Evolutionary conservation across 2,888 invertebrate species (phyloP).

Genomic region (Volucella bombylans): DNA sequence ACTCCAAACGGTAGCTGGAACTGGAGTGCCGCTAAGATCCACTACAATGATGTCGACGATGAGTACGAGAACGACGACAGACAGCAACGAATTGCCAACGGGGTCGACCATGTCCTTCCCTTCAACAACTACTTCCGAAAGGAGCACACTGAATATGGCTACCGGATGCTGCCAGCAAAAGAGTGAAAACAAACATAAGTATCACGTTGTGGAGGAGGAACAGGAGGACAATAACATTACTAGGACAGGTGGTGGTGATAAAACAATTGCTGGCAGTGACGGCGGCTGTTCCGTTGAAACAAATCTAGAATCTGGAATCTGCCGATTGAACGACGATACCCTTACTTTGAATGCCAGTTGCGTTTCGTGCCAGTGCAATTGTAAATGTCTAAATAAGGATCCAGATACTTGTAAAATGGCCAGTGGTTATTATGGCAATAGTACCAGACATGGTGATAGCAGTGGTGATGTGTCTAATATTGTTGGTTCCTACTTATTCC

Average conservation of each 20-base stretch:
- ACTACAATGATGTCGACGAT: conserved; percentile 7
- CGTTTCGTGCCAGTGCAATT: conserved; percentile 67
- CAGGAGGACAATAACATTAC: conserved; percentile 1
- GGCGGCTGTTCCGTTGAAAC: conserved; percentile 46
- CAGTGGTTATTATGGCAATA: conserved; percentile 5
- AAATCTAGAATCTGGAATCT: conserved; percentile 60
- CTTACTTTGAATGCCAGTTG: conserved; percentile 67
- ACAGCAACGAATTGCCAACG: conserved; percentile 64
- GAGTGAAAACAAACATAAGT: conserved; percentile 69
- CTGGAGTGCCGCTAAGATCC: conserved; percentile 31
- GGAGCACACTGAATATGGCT: conserved; percentile 50
- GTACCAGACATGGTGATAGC: conserved; percentile 3
- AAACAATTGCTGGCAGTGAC: neutral
- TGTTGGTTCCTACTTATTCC: conserved; percentile 58
- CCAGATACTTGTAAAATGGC: conserved; percentile 49
- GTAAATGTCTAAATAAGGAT: conserved; percentile 71
- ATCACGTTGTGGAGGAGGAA: conserved; percentile 6
- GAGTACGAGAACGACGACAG: conserved; percentile 26
- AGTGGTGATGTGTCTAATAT: conserved; percentile 8
- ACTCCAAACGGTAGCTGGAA: conserved; percentile 9
- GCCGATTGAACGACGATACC: conserved; percentile 60
- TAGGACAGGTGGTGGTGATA: too few species aligned
- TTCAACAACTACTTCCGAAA: conserved; percentile 64
- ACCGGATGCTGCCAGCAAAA: conserved; percentile 51
- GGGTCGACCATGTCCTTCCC: conserved; percentile 65